These are phyloP conservation scores for Passer montanus DNA, from an alignment of 2,113 vertebrate genomes.

Conservation along the genomic window DNA sequence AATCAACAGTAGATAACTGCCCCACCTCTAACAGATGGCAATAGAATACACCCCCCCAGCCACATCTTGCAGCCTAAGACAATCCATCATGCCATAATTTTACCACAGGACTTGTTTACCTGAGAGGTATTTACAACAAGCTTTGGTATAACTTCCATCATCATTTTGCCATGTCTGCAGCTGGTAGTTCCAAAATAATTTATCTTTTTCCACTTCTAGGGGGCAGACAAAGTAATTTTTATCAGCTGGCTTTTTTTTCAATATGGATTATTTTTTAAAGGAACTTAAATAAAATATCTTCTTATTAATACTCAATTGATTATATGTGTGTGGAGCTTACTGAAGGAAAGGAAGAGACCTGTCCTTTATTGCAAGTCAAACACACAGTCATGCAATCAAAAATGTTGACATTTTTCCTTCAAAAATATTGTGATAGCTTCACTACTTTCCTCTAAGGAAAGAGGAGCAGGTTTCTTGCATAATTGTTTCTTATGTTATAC, in stretches of 20 bases:
- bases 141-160: not conserved
- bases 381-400: not conserved
- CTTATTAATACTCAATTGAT: not conserved
- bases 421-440: not conserved
- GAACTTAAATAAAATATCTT: not conserved
- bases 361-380: not conserved
- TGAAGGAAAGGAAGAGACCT: not conserved
- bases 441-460: not conserved
- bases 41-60: not conserved
- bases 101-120: not conserved
- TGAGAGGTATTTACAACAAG: not conserved
- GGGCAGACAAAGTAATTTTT: not conserved
- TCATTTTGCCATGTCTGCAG: not conserved
- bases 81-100: not conserved
- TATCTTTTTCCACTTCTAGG: not conserved
- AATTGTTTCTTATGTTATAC: not conserved
- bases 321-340: not conserved
- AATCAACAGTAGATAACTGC: not conserved
- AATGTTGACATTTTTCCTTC: not conserved
- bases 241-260: not conserved
- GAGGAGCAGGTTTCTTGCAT: not conserved
- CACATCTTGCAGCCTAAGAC: not conserved
- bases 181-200: not conserved
- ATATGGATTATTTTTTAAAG: not conserved
- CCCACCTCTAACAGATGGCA: not conserved